phyloP scores from a whole-genome alignment of 2,888 invertebrate genomes.

The Morpho achilles region DNA sequence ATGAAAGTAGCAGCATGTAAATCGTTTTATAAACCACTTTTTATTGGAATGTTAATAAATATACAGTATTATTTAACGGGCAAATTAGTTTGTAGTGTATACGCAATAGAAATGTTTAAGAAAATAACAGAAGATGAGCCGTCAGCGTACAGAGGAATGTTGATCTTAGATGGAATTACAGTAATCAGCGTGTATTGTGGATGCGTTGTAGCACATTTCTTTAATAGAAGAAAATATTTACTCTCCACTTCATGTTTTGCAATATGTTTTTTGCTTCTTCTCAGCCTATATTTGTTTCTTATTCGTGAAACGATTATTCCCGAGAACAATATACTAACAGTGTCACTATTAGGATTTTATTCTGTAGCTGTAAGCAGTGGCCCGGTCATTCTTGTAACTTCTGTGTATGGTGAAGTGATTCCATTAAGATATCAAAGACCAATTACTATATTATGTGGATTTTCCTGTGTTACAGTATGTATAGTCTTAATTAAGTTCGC shows the following conservation, averaged over 20 bases:
- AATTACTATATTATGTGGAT: slow-evolving; percentile 29
- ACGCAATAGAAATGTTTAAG: slow-evolving; percentile 32
- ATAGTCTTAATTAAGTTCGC: slow-evolving; percentile 38
- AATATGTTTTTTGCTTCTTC: slow-evolving; percentile 23
- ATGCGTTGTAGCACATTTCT: slow-evolving; percentile 41
- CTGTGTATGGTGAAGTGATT: slow-evolving; percentile 40
- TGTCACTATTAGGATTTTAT: slow-evolving; percentile 41
- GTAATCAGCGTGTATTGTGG: slow-evolving; percentile 48
- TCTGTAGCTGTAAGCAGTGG: slow-evolving; percentile 41
- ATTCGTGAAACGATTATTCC: slow-evolving; percentile 17
- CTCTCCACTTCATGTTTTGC: slow-evolving; percentile 12
- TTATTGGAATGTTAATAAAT: slow-evolving; percentile 33
- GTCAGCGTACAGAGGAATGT: slow-evolving; percentile 36
- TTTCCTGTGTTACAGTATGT: slow-evolving; percentile 31
- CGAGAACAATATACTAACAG: slow-evolving; percentile 35
- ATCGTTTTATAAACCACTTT: slow-evolving; percentile 40
- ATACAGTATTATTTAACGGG: slow-evolving; percentile 33
- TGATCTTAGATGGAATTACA: slow-evolving; percentile 38
- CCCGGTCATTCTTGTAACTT: slow-evolving; percentile 39
- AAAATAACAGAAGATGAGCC: slow-evolving; percentile 31
- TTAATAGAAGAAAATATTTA: slow-evolving; percentile 37
- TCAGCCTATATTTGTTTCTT: slow-evolving; percentile 30
- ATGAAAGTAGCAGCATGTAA: slow-evolving; percentile 6
- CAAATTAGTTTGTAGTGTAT: slow-evolving; percentile 32
- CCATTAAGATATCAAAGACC: slow-evolving; percentile 35